Evolutionary conservation across 1,140 invertebrate species (phyloP).

Genomic region (Apolygus lucorum): DNA sequence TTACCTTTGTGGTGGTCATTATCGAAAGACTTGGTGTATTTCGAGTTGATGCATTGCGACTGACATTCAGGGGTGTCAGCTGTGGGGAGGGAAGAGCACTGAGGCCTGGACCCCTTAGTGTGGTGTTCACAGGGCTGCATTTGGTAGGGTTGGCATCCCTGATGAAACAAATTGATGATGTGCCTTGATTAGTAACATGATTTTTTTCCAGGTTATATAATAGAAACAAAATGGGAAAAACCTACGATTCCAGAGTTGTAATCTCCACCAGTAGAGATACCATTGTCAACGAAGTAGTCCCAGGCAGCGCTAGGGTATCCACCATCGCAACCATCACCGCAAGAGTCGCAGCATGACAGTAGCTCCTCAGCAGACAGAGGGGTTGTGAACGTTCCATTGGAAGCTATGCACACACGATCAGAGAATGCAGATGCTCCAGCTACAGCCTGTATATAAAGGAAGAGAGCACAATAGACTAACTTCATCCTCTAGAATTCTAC

Average conservation of each 20-base stretch:
- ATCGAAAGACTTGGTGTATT: slow-evolving; percentile 13
- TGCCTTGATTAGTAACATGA: too few species aligned
- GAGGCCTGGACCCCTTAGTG: slow-evolving; percentile 58
- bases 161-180: too few species aligned
- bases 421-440: slow-evolving; percentile 46
- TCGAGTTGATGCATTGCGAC: slow-evolving; percentile 17
- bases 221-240: background rate
- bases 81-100: slow-evolving; percentile 43
- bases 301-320: slow-evolving; percentile 52
- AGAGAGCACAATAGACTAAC: background rate
- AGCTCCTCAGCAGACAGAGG: slow-evolving; percentile 56
- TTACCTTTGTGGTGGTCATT: slow-evolving; percentile 27
- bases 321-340: slow-evolving; percentile 57
- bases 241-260: slow-evolving; percentile 43
- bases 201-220: too few species aligned
- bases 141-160: slow-evolving; percentile 73
- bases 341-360: slow-evolving; percentile 49
- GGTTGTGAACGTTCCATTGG: slow-evolving; percentile 44
- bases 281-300: slow-evolving; percentile 45
- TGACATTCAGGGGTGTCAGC: slow-evolving; percentile 25
- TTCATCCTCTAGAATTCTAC: background rate
- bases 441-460: slow-evolving; percentile 26
- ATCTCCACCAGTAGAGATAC: slow-evolving; percentile 53
- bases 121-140: slow-evolving; percentile 83
- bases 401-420: slow-evolving; percentile 58